Percentiles rank a stretch among this genome's conserved stretches.
Conservation (phyloP, 2,888 invertebrate species). For the Crepidodera aurea region DNA sequence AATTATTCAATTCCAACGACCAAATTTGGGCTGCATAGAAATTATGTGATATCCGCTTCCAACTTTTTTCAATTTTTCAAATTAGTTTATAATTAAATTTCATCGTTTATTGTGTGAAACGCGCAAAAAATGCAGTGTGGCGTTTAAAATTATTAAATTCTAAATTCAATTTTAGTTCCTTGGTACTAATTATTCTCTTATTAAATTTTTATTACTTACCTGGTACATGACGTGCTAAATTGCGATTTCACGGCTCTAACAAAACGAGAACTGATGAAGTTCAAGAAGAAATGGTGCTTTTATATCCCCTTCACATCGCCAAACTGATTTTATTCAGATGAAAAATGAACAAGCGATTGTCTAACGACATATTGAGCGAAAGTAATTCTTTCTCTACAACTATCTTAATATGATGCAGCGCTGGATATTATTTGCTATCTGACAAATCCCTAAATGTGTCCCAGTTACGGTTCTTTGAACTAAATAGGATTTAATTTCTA, state of each 20-base stretch:
- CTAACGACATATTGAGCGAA: slow-evolving; percentile 41
- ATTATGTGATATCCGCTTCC: too few species aligned
- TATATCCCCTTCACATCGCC: slow-evolving; percentile 26
- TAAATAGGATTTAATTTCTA: slow-evolving; percentile 22
- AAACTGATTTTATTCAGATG: slow-evolving; percentile 13
- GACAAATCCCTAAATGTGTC: slow-evolving; percentile 35
- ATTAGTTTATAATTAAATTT: too few species aligned
- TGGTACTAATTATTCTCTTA: too few species aligned
- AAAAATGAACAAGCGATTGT: slow-evolving; percentile 29
- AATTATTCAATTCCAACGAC: too few species aligned
- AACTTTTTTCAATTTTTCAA: too few species aligned
- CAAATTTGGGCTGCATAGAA: too few species aligned
- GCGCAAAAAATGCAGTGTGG: too few species aligned
- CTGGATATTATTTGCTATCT: neutral
- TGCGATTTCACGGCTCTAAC: slow-evolving; percentile 1
- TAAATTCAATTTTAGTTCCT: too few species aligned
- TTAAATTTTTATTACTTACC: slow-evolving; percentile 21
- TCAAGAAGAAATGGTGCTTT: slow-evolving; percentile 25
- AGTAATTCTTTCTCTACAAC: slow-evolving; percentile 37
- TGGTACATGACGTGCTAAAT: slow-evolving; percentile 24
- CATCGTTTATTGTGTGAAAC: too few species aligned
- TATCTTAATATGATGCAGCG: slow-evolving; percentile 1
- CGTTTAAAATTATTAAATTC: too few species aligned
- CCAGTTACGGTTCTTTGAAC: slow-evolving; percentile 40
- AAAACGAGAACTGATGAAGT: slow-evolving; percentile 18